Evolutionary conservation across 64 coral and sea anemone species (phyloP), one percentile per base, ranked within the genome.

Genomic region (Anthopleura sola): DNA sequence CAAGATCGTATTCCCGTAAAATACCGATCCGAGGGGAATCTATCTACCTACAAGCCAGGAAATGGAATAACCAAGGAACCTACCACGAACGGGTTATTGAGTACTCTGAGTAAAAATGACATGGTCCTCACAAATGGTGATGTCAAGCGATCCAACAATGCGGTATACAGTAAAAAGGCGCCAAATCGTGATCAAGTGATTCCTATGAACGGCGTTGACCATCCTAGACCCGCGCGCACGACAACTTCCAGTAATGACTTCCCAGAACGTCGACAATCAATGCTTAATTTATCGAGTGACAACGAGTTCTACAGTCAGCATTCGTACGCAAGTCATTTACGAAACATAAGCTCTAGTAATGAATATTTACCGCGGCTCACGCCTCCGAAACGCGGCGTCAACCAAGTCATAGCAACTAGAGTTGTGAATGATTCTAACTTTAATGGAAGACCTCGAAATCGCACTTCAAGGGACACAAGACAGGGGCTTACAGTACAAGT

Each of bases 311-410:
- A 83, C 39, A 83, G 50, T 20, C n/a, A 83, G 29, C 29, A 58
- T 2, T 83, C 50, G 11, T 83, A 83, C 82, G 82, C 82, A 29
- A 57, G 55, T 83, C 7, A 56, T 60, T 60, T 83, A 83, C 48
- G 82, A 9, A 83, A 60, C 29, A 36, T 83, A n/a, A 81, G 78
- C 38, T 81, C 78, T 3, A 81, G 78, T 81, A 81, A 81, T 81
- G 37, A 81, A 29, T 53, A 48, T 81, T 71, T 71, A 71, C 13
- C 66, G 66, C 66, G 29, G 28, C 66, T 71, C 1, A 71, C 66
- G n/a, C 66, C 66, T 71, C 66, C 66, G 6, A 71, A 34, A 34
- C 66, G 31, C 10, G 66, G 31, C 3, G 3, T 71, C 13, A 71
- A 71, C 29, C 66, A 34, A 31, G 66, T 71, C 2, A 71, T 71